Conservation (phyloP, 2,797 vertebrate species). For the Xiphorhynchus erythropygius region DNA sequence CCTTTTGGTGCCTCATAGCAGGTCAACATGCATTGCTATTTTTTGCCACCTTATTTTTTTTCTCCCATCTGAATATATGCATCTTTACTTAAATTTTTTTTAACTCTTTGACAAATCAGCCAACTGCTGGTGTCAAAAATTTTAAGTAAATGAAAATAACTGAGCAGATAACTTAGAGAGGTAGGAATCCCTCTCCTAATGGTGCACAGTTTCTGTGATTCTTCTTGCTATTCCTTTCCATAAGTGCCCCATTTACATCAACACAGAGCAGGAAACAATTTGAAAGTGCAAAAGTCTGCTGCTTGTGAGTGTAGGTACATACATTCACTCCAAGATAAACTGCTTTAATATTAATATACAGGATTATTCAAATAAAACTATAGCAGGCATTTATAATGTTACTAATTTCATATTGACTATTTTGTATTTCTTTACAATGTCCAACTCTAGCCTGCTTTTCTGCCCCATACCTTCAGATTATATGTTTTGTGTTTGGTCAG, state of each 20-base stretch:
- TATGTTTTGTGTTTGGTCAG: neutral
- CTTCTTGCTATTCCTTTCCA: neutral
- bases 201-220: neutral
- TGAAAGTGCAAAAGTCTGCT: neutral
- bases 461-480: neutral
- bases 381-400: neutral
- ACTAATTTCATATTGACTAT: neutral
- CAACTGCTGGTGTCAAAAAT: neutral
- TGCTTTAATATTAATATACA: neutral
- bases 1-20: neutral
- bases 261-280: neutral
- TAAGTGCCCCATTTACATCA: neutral
- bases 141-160: neutral
- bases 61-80: neutral
- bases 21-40: neutral
- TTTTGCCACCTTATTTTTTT: neutral
- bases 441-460: neutral
- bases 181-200: neutral
- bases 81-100: neutral
- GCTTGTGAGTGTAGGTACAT: neutral
- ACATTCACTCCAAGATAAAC: neutral
- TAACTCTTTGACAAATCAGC: neutral
- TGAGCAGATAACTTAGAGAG: neutral
- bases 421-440: neutral
- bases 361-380: neutral